Evolutionary conservation across 2,113 vertebrate species (phyloP).

Genomic region (Hemichromis elongatus): DNA sequence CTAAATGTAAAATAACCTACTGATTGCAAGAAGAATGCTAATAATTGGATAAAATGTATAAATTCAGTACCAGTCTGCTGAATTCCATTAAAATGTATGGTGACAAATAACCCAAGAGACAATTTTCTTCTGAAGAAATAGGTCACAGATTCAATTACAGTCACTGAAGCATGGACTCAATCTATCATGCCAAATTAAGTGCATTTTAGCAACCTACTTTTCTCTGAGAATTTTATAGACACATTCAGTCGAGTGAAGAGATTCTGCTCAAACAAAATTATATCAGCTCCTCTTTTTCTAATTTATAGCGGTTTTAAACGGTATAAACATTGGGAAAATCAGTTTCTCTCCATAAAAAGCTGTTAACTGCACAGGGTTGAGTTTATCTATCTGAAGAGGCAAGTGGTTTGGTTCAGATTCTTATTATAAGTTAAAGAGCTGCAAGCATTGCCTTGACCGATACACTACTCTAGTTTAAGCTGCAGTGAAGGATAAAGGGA

Average conservation of each 20-base stretch:
- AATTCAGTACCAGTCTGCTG: conserved; percentile 92
- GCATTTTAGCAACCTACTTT: conserved; percentile 99
- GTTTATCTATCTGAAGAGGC: conserved; percentile 59
- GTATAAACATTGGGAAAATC: conserved; percentile 64
- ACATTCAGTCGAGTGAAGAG: conserved; percentile 92
- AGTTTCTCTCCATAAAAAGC: conserved; percentile 54
- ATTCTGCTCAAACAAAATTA: conserved; percentile 83
- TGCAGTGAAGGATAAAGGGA: neutral
- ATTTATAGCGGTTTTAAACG: conserved; percentile 65
- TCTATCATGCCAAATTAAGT: conserved; percentile 99
- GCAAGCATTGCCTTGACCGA: conserved; percentile 12
- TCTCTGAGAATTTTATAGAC: conserved; percentile 99
- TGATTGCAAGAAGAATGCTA: conserved; percentile 83
- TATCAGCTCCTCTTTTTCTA: conserved; percentile 49
- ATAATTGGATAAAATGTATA: conserved; percentile 86
- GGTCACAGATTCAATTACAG: conserved; percentile 99
- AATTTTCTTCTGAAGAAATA: conserved; percentile 99
- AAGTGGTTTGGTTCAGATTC: conserved; percentile 39
- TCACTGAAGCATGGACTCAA: conserved; percentile 99
- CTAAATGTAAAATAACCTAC: conserved; percentile 68
- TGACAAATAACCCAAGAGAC: conserved; percentile 96
- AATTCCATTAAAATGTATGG: conserved; percentile 98
- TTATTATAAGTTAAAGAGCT: conserved; percentile 52
- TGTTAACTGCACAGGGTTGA: conserved; percentile 47
- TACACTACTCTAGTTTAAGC: conserved; percentile 6